Evolutionary conservation across 2,888 invertebrate species (phyloP), one percentile per base, ranked within the genome.

Genomic region (Seira ritae): DNA sequence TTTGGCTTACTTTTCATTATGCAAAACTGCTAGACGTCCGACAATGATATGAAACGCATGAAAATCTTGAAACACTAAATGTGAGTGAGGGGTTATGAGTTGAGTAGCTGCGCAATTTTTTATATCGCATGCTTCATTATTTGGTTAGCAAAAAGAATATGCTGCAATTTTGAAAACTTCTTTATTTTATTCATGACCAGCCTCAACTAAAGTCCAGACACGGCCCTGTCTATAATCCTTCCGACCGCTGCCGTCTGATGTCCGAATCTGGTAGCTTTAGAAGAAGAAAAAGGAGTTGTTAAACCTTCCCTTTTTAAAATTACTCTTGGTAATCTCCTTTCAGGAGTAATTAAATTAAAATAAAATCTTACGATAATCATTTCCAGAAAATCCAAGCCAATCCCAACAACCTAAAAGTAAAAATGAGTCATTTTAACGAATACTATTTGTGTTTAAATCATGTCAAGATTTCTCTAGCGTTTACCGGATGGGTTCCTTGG

Each of bases 331-430:
- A n/a, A n/a, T n/a, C n/a, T n/a, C n/a, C n/a, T n/a, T n/a, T n/a
- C 60, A 42, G 23, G 0, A 75, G 3, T 17, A 17, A 8, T 69
- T 42, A 42, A 42, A 19, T 17, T 10, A 37, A 23, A 69, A 22
- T 1, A 31, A 0, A 22, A 60, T 50, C 71, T 80, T 85, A 86
- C 86, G 83, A 55, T 84, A 86, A n/a, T 81, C 79, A 1, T 77
- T 74, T 68, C 80, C 80, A 19, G 85, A 80, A 31, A 84, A 85
- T 4, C 87, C 86, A 81, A 86, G 84, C 87, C 87, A 87, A 46
- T 87, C 87, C 84, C 85, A 87, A 60, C 87, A 87, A 0, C 81
- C 78, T 78, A 20, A 22, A 66, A 65, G 71, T 37, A 19, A 23
- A 37, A 22, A 17, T 79, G 17, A 73, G 19, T 19, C n/a, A 31